phyloP scores from a whole-genome alignment of 1,140 invertebrate species.

The Conopomorpha cramerella region DNA sequence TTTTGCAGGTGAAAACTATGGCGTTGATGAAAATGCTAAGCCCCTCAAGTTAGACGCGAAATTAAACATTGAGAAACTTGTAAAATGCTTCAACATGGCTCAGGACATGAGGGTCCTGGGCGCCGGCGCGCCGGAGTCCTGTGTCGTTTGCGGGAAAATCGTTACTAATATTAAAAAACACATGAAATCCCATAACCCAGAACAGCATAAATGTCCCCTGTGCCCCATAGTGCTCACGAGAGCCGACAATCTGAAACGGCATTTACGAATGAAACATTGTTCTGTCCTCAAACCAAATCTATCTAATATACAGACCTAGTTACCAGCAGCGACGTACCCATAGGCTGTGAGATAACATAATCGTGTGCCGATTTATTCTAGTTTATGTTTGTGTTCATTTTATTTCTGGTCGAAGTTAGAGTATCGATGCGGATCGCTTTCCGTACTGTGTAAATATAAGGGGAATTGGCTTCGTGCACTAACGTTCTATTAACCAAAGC shows the following conservation, averaged over 20 bases:
- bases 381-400: too few species aligned
- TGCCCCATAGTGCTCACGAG: conserved; percentile 71
- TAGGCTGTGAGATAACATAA: conserved; percentile 5
- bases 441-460: too few species aligned
- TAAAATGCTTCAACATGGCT: conserved; percentile 34
- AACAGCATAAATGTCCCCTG: conserved; percentile 70
- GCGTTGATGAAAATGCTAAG: conserved; percentile 45
- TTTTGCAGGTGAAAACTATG: conserved; percentile 51
- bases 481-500: background rate
- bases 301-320: conserved; percentile 26
- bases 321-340: background rate
- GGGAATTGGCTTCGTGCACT: background rate
- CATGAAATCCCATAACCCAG: conserved; percentile 70
- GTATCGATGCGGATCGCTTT: too few species aligned
- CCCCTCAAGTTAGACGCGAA: conserved; percentile 30
- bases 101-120: conserved; percentile 29
- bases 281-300: conserved; percentile 35
- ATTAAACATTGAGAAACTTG: conserved; percentile 40
- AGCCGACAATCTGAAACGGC: conserved; percentile 72
- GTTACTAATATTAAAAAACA: conserved; percentile 76
- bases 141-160: conserved; percentile 70
- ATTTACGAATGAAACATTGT: conserved; percentile 72
- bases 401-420: too few species aligned
- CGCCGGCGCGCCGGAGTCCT: conserved; percentile 50
- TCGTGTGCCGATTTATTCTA: too few species aligned